Conservation (phyloP, 2,888 invertebrate species). For the Oxytorus armatus region DNA sequence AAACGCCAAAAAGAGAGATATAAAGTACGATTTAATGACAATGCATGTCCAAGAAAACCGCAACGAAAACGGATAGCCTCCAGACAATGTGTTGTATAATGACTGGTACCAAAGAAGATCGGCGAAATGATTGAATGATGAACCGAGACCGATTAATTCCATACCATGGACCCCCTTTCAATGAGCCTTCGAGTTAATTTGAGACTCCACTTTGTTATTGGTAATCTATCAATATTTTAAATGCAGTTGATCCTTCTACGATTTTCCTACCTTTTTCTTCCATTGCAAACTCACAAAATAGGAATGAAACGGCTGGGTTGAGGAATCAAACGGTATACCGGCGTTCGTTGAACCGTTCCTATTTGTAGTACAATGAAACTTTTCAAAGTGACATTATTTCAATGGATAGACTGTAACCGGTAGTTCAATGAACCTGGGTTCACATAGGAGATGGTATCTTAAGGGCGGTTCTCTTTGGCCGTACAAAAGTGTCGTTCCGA, state of each 20-base stretch:
- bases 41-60: no score
- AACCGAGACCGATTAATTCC: slow-evolving; percentile 20
- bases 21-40: slow-evolving; percentile 25
- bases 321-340: neutral
- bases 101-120: slow-evolving; percentile 5
- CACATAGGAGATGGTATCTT: slow-evolving; percentile 25
- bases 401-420: neutral
- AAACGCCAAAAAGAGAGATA: slow-evolving; percentile 45
- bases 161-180: slow-evolving; percentile 1
- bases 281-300: no score
- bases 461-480: slow-evolving; percentile 49
- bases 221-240: neutral
- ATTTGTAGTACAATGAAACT: neutral
- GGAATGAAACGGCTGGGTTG: no score
- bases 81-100: neutral
- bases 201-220: no score
- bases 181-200: no score
- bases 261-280: neutral
- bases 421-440: slow-evolving; percentile 41
- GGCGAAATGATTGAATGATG: slow-evolving; percentile 38
- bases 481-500: slow-evolving; percentile 1
- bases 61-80: no score
- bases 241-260: neutral
- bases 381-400: neutral
- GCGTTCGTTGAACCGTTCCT: slow-evolving; percentile 10